A percentile compares a stretch with the other conserved stretches of the same genome.
phyloP scores from a whole-genome alignment of 2,113 vertebrate genomes.

The Cepphus grylle region DNA sequence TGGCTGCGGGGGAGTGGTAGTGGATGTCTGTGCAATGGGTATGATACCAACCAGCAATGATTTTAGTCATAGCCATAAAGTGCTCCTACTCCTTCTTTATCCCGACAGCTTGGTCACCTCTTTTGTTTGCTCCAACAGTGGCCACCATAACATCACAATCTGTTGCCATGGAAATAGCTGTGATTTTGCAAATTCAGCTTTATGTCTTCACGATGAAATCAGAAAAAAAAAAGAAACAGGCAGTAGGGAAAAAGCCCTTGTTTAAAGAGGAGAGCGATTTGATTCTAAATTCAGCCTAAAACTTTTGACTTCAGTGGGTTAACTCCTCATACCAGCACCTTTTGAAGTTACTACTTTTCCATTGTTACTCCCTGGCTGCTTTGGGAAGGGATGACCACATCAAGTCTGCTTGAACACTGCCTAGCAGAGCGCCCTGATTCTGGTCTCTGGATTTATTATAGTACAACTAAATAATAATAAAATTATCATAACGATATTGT shows the following conservation, averaged over 20 bases:
- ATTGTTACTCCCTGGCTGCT: not conserved
- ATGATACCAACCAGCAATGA: not conserved
- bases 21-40: not conserved
- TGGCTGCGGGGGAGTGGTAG: not conserved
- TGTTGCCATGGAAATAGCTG: constrained; percentile 47
- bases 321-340: not conserved
- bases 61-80: not conserved
- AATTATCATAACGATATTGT: not conserved
- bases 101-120: accelerated
- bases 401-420: not conserved
- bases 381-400: not conserved
- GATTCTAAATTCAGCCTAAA: not conserved
- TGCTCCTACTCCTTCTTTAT: not conserved
- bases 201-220: not conserved
- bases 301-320: not conserved
- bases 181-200: constrained; percentile 35
- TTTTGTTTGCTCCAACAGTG: not conserved
- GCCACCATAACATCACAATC: not conserved
- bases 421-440: not conserved
- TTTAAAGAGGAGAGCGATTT: not conserved
- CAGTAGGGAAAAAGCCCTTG: not conserved
- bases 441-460: not conserved
- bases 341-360: not conserved
- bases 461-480: not conserved
- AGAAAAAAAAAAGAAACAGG: not conserved